phyloP scores from a whole-genome alignment of 2,113 vertebrate genomes.

The Istiophorus platypterus region DNA sequence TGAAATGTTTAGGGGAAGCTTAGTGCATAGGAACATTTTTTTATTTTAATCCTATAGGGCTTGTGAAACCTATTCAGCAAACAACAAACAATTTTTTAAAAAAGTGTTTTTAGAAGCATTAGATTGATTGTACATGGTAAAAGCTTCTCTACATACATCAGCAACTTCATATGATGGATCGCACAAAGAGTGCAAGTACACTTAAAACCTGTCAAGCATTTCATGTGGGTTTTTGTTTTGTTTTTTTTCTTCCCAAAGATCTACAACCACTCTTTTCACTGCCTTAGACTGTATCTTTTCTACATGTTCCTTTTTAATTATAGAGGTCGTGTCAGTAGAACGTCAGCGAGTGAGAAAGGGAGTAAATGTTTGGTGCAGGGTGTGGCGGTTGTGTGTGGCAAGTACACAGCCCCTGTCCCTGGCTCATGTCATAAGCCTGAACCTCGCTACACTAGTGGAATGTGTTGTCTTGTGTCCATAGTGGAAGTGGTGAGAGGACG shows the following conservation, averaged over 20 bases:
- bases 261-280: background rate
- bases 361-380: conserved; percentile 23
- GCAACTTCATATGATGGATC: background rate
- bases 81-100: background rate
- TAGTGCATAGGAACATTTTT: too few species aligned
- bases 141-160: background rate
- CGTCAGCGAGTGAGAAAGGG: background rate
- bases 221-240: too few species aligned
- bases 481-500: background rate
- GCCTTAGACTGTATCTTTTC: background rate
- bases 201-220: background rate
- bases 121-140: background rate
- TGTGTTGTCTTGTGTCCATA: background rate
- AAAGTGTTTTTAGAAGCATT: background rate
- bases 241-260: background rate
- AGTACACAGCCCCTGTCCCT: background rate
- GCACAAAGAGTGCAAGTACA: background rate
- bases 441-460: background rate
- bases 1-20: background rate
- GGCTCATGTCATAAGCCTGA: background rate
- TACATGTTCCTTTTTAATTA: background rate
- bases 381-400: background rate
- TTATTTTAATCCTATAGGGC: background rate
- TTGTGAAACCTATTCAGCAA: background rate
- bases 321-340: fast-evolving